phyloP scores from a whole-genome alignment of 2,113 vertebrate genomes.

The Tetraodon nigroviridis region DNA sequence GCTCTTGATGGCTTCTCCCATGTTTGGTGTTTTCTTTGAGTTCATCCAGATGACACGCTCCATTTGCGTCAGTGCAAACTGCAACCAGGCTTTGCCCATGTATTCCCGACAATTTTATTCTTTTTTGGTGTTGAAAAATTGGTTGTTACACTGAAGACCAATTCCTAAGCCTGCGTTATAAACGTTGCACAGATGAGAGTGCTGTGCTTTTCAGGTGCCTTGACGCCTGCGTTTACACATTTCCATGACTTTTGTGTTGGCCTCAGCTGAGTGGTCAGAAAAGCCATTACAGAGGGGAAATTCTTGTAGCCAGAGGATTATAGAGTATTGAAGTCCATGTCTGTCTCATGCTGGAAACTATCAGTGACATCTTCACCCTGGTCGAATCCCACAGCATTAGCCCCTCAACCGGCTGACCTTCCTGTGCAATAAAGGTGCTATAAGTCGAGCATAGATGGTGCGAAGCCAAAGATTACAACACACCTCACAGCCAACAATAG shows the following conservation, averaged over 20 bases:
- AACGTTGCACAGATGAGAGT: constrained; percentile 4
- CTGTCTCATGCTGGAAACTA: constrained; percentile 62
- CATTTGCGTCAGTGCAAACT: constrained; percentile 24
- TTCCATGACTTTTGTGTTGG: constrained; percentile 65
- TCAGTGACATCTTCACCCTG: constrained; percentile 71
- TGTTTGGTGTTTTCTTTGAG: constrained; percentile 40
- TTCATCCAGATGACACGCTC: constrained; percentile 11
- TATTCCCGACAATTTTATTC: not conserved
- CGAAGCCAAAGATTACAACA: constrained; percentile 25
- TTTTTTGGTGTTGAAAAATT: not conserved
- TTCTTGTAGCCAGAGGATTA: constrained; percentile 65
- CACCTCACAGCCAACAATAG: not conserved
- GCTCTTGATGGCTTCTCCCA: constrained; percentile 50
- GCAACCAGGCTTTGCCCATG: constrained; percentile 8
- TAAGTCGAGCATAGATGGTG: constrained; percentile 11
- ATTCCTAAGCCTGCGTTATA: constrained; percentile 2
- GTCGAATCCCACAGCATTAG: constrained; percentile 68
- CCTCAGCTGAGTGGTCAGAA: constrained; percentile 64
- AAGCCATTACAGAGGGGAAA: constrained; percentile 71
- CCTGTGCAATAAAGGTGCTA: constrained; percentile 36
- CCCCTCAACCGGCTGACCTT: constrained; percentile 46
- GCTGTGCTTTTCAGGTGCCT: constrained; percentile 15
- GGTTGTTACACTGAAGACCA: not conserved
- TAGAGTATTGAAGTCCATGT: constrained; percentile 65
- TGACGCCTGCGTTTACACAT: constrained; percentile 54